These are phyloP conservation scores for Leptodactylus fuscus DNA, from an alignment of 2,113 vertebrate genomes.

Conservation along the genomic window DNA sequence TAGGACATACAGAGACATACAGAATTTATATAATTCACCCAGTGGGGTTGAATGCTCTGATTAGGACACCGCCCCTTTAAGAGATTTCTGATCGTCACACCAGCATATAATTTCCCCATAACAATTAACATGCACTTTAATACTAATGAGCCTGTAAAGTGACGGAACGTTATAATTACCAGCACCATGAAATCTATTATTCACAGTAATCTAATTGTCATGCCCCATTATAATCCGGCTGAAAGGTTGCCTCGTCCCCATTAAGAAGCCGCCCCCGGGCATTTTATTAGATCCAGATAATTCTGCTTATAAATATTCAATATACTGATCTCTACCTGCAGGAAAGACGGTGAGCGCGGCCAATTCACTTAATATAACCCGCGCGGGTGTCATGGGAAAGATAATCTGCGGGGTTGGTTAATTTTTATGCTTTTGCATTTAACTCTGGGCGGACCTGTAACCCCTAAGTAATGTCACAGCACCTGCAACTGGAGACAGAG, in stretches of 20 bases:
- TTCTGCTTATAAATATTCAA: constrained; percentile 11
- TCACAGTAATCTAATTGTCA: constrained; percentile 19
- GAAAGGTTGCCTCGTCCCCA: constrained; percentile 8
- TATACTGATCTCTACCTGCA: neutral
- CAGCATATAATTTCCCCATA: neutral
- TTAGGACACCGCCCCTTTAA: neutral
- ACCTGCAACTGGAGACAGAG: too few relatives aligned
- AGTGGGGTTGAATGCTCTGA: too few relatives aligned
- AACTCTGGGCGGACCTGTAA: too few relatives aligned
- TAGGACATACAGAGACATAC: too few relatives aligned
- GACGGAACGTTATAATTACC: constrained; percentile 6
- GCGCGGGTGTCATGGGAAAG: neutral
- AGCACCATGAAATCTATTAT: constrained; percentile 15
- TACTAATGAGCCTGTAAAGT: neutral
- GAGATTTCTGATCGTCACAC: neutral
- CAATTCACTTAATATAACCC: neutral
- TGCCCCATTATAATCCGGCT: constrained; percentile 23
- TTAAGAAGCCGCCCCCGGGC: neutral
- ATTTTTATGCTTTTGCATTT: too few relatives aligned
- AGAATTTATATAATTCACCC: too few relatives aligned
- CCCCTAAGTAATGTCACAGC: too few relatives aligned
- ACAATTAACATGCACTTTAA: neutral
- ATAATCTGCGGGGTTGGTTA: too few relatives aligned
- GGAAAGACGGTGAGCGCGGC: neutral
- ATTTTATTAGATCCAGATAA: neutral